Percentiles rank a stretch among this genome's conserved stretches.
Evolutionary conservation across 2,113 vertebrate genomes (phyloP).

Genomic region (Thamnophis sirtalis): DNA sequence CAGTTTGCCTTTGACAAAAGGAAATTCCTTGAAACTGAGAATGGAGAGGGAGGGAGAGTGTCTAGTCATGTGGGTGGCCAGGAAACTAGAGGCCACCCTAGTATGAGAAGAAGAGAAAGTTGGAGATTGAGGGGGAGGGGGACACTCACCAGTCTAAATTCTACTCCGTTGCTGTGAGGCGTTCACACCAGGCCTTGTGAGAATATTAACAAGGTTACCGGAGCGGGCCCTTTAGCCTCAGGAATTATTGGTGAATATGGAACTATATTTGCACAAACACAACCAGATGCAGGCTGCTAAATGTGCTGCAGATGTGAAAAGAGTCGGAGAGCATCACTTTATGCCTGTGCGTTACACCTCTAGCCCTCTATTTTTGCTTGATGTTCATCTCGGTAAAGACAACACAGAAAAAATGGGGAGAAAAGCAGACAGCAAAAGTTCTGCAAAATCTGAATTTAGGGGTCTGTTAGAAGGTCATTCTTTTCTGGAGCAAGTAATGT

Average conservation of each 20-base stretch:
- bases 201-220: slow-evolving; percentile 81
- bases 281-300: slow-evolving; percentile 91
- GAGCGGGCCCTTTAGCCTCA: slow-evolving; percentile 78
- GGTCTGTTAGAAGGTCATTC: not conserved
- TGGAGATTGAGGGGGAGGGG: slow-evolving; percentile 46
- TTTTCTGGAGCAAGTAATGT: not conserved
- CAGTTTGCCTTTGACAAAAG: slow-evolving; percentile 79
- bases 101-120: slow-evolving; percentile 62
- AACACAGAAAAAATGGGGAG: not conserved
- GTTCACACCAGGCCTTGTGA: slow-evolving; percentile 80
- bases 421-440: not conserved
- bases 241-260: slow-evolving; percentile 97
- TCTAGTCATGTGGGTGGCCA: slow-evolving; percentile 84
- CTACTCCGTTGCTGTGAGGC: slow-evolving; percentile 76
- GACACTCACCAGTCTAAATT: slow-evolving; percentile 73
- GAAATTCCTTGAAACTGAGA: slow-evolving; percentile 81
- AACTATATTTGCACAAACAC: slow-evolving; percentile 95
- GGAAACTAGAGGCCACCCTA: slow-evolving; percentile 83
- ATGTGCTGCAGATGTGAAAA: slow-evolving; percentile 88
- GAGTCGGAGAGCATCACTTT: slow-evolving; percentile 61
- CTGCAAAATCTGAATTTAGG: not conserved
- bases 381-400: slow-evolving; percentile 49
- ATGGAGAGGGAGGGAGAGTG: slow-evolving; percentile 73
- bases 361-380: slow-evolving; percentile 36
- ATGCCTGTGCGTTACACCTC: slow-evolving; percentile 56